Evolutionary conservation across 2,113 vertebrate species (phyloP).

Genomic region (Rutilus rutilus): DNA sequence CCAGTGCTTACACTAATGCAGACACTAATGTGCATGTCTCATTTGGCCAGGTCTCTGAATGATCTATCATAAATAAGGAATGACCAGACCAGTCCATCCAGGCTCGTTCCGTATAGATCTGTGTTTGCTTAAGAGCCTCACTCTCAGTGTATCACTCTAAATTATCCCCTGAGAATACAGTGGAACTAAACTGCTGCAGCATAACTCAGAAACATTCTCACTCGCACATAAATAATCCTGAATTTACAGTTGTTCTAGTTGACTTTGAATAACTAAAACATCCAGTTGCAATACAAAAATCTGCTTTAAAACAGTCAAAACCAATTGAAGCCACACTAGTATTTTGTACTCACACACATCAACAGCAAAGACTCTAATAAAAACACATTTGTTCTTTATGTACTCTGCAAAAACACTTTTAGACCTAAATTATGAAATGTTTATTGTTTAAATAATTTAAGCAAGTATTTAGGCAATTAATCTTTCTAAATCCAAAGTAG

Average conservation of each 20-base stretch:
- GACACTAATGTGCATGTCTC: conserved; percentile 68
- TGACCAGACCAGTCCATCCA: conserved; percentile 67
- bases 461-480: background rate
- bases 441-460: background rate
- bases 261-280: background rate
- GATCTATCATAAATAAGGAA: conserved; percentile 72
- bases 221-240: conserved; percentile 30
- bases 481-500: background rate
- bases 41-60: conserved; percentile 64
- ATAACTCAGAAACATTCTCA: conserved; percentile 27
- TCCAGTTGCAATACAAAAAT: background rate
- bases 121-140: conserved; percentile 55
- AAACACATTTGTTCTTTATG: background rate
- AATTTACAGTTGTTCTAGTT: background rate
- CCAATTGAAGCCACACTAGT: background rate
- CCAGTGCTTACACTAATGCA: conserved; percentile 68
- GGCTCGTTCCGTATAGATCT: conserved; percentile 62
- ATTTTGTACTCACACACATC: background rate
- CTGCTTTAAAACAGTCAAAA: background rate
- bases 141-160: conserved; percentile 57
- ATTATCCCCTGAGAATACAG: conserved; percentile 50
- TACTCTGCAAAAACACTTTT: background rate
- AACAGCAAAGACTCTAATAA: background rate
- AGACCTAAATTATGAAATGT: background rate
- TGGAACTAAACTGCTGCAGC: conserved; percentile 44